These are phyloP conservation scores for Larimichthys polyactis DNA, from an alignment of 2,113 vertebrate species.

Conservation along the genomic window DNA sequence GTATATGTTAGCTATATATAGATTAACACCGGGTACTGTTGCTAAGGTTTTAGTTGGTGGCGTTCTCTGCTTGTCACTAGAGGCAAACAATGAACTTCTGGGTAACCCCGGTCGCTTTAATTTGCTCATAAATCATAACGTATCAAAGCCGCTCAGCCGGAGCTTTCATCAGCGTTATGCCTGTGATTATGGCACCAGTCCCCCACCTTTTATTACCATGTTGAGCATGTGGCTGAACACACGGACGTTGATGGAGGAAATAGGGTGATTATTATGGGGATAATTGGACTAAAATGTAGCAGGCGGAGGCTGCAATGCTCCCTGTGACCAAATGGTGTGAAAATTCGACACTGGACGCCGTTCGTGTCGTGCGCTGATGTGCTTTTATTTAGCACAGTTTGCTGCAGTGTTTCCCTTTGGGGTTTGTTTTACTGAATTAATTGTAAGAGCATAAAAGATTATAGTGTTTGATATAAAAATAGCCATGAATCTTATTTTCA, in stretches of 20 bases:
- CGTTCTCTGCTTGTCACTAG: neutral
- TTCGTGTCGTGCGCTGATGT: neutral
- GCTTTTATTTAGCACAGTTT: neutral
- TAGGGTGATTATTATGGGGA: neutral
- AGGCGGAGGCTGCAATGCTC: neutral
- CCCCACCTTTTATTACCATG: slow-evolving; percentile 8
- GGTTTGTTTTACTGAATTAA: neutral
- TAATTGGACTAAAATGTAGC: slow-evolving; percentile 14
- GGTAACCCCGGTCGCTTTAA: neutral
- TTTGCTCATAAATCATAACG: slow-evolving; percentile 32
- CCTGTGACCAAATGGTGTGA: neutral
- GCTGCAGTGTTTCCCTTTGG: neutral
- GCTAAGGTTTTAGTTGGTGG: neutral
- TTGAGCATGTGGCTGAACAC: slow-evolving; percentile 3
- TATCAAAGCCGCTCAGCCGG: neutral
- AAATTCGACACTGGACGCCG: neutral
- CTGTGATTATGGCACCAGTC: neutral
- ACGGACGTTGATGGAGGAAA: slow-evolving; percentile 8
- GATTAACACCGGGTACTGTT: neutral
- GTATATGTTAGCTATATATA: neutral
- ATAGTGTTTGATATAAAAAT: neutral
- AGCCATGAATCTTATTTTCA: neutral
- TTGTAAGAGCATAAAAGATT: neutral
- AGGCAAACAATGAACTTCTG: neutral
- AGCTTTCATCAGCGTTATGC: neutral